phyloP scores from a whole-genome alignment of 2,113 vertebrate species.

The Carollia perspicillata region DNA sequence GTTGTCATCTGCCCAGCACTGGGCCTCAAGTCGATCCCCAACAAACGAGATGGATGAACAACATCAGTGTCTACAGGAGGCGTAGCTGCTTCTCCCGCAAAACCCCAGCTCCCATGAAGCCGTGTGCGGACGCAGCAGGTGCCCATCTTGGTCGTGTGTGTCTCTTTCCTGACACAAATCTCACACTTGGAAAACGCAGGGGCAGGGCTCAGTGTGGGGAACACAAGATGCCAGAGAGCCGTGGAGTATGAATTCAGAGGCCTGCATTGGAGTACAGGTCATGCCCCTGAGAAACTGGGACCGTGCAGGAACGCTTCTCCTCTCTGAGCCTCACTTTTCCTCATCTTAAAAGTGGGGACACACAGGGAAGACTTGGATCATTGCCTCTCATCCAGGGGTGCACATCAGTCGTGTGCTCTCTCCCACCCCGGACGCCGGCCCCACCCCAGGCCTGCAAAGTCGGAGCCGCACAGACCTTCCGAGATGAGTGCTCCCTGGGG shows the following conservation, averaged over 20 bases:
- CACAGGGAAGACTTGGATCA: too few relatives aligned
- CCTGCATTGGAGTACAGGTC: not conserved
- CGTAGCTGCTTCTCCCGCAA: rapidly evolving
- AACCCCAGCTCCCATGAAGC: not conserved
- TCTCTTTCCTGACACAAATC: not conserved
- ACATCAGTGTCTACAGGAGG: rapidly evolving
- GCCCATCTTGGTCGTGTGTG: rapidly evolving
- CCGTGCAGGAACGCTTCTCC: not conserved
- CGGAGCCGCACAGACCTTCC: not conserved
- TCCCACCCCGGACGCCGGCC: not conserved
- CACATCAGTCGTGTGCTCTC: too few relatives aligned
- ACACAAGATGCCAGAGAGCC: not conserved
- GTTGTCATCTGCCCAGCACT: not conserved
- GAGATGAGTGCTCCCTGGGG: rapidly evolving
- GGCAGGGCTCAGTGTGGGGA: not conserved
- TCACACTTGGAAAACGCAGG: not conserved
- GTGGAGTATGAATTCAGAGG: not conserved
- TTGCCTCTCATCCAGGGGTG: not conserved
- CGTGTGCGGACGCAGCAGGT: rapidly evolving
- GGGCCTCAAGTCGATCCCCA: not conserved
- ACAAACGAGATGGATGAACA: not conserved
- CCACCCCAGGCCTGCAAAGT: not conserved
- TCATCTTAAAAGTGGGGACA: not conserved
- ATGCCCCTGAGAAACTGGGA: not conserved
- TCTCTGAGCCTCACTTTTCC: not conserved